Conservation (phyloP, 1,140 invertebrate species). For the Pseudachorutes palmiensis region DNA sequence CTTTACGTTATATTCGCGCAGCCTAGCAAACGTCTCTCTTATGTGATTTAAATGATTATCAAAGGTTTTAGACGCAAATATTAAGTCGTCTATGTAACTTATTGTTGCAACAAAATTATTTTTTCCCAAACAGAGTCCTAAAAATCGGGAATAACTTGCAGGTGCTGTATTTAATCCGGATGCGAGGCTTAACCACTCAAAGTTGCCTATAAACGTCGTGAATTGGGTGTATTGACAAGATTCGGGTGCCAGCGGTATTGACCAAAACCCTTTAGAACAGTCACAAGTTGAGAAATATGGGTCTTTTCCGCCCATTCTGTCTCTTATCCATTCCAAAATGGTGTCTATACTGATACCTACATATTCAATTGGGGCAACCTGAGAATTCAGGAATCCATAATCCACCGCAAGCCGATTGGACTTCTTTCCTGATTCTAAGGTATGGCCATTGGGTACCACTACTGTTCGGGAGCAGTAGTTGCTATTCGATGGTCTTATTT, state of each 20-base stretch:
- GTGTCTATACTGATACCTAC: background rate
- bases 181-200: background rate
- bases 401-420: background rate
- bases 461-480: background rate
- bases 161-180: background rate
- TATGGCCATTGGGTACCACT: background rate
- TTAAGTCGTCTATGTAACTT: slow-evolving; percentile 48
- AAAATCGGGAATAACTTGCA: background rate
- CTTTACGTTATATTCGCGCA: slow-evolving; percentile 25
- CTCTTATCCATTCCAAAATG: background rate
- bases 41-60: slow-evolving; percentile 42
- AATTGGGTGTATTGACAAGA: background rate
- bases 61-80: slow-evolving; percentile 40
- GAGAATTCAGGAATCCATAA: background rate
- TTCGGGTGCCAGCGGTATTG: background rate
- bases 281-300: background rate
- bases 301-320: too few relatives aligned
- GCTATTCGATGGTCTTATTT: background rate
- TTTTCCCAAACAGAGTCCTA: too few relatives aligned
- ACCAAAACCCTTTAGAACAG: background rate
- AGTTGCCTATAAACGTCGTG: background rate
- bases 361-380: background rate
- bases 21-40: slow-evolving; percentile 35
- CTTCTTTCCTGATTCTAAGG: background rate
- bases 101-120: too few relatives aligned